Evolutionary conservation across 2,113 vertebrate species (phyloP), one percentile per base, ranked within the genome.

Genomic region (Nesospiza acunhae): DNA sequence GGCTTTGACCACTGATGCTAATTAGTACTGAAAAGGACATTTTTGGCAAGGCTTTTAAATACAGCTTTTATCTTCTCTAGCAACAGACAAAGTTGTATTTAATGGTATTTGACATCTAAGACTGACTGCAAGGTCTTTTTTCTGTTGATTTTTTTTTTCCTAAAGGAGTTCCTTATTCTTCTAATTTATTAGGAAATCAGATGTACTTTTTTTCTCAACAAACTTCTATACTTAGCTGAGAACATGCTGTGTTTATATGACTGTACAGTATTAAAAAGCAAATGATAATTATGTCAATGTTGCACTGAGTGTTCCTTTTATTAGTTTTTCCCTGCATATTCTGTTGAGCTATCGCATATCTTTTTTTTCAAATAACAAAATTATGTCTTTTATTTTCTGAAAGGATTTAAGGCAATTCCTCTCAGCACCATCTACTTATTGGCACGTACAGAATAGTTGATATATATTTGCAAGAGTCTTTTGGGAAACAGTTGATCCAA

Each of bases 1-100:
- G 1, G 81, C 96, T 98, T 97, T 89, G 94, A 92, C 95, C 91
- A 94, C 83, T 98, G 96, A 98, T 97, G 97, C 91, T 98, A 98
- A 98, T 98, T 97, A 97, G 94, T 96, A 88, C 92, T 97, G 97
- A 98, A 98, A 98, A 98, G 97, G 97, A 97, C 97, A 95, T 98
- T 98, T 98, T 97, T 97, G 94, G 92, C 90, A 95, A 96, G 95
- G 97, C 95, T 95, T 97, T 96, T 94, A 97, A 96, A 97, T 96
- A 91, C 92, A 93, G 95, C 97, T 97, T 98, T 97, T 97, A 97
- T 97, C 95, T 98, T 95, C 88, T 94, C 87, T 83, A 94, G 85
- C 90, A 95, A 96, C 91, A 95, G 91, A 87, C 70, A 70, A 94
- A 93, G 90, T 95, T 91, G 83, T 80, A 64, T 94, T 89, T 97